These are phyloP conservation scores for Eulithis testata DNA, from an alignment of 2,888 invertebrate genomes.

Conservation along the genomic window DNA sequence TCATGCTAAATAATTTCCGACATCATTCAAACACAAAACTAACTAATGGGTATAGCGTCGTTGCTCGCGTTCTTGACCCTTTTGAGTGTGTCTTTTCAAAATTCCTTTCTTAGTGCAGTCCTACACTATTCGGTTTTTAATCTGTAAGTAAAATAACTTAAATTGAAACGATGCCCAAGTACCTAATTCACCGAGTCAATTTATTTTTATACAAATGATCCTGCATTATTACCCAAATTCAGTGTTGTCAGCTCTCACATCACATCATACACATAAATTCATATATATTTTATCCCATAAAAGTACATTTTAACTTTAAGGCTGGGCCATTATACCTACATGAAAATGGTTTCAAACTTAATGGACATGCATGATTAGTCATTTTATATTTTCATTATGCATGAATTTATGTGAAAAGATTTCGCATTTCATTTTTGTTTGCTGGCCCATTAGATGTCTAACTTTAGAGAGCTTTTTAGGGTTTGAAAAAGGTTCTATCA, in stretches of 20 bases:
- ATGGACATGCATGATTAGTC: neutral
- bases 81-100: too few species aligned
- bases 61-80: too few species aligned
- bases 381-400: neutral
- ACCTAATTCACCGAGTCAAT: conserved; percentile 2
- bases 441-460: too few species aligned
- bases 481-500: too few species aligned
- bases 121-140: too few species aligned
- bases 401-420: too few species aligned
- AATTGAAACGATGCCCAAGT: conserved; percentile 2
- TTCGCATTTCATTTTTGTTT: too few species aligned
- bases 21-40: too few species aligned
- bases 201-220: conserved; percentile 6
- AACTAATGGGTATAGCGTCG: too few species aligned
- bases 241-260: conserved; percentile 13
- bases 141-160: neutral
- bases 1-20: too few species aligned
- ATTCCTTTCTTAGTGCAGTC: too few species aligned
- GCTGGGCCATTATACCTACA: conserved; percentile 2
- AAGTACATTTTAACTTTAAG: conserved; percentile 30
- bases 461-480: too few species aligned
- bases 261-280: conserved; percentile 33
- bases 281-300: conserved; percentile 34
- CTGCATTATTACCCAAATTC: conserved; percentile 17
- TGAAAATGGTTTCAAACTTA: conserved; percentile 15